These are phyloP conservation scores for Triplophysa bombifrons DNA, from an alignment of 2,797 vertebrate genomes.

Conservation along the genomic window DNA sequence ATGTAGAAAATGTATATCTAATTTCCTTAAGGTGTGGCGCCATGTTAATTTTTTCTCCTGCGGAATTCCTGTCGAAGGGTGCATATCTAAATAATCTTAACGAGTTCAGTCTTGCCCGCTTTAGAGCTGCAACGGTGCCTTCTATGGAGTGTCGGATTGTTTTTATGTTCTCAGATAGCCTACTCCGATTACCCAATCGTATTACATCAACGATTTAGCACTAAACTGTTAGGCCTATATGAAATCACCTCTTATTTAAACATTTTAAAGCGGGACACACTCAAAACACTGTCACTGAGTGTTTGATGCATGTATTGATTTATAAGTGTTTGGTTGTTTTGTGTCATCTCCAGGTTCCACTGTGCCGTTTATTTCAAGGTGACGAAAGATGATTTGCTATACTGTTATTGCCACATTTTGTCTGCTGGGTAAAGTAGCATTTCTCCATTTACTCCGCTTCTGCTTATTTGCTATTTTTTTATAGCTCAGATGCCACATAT, in stretches of 20 bases:
- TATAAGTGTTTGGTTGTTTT: slow-evolving; percentile 4
- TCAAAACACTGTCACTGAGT: background rate
- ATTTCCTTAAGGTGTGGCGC: background rate
- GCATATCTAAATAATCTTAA: background rate
- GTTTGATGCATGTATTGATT: no score
- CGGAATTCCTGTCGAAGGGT: background rate
- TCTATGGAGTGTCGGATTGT: background rate
- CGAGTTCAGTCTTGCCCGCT: background rate
- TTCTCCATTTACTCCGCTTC: background rate
- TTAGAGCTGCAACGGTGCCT: background rate
- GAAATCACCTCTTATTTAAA: no score
- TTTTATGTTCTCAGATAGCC: background rate
- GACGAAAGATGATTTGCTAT: slow-evolving; percentile 63
- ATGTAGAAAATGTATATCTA: background rate
- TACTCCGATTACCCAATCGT: slow-evolving; percentile 56
- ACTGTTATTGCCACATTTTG: slow-evolving; percentile 63
- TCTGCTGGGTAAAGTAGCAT: slow-evolving; percentile 70
- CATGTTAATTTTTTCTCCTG: background rate
- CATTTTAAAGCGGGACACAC: background rate
- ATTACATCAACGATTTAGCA: slow-evolving; percentile 26
- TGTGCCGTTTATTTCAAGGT: background rate
- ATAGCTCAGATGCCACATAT: background rate
- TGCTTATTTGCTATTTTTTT: background rate
- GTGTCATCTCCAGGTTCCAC: slow-evolving; percentile 34
- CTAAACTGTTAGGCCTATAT: no score